Evolutionary conservation across 2,113 vertebrate species (phyloP), one percentile per base, ranked within the genome.

Genomic region (Grus americana): DNA sequence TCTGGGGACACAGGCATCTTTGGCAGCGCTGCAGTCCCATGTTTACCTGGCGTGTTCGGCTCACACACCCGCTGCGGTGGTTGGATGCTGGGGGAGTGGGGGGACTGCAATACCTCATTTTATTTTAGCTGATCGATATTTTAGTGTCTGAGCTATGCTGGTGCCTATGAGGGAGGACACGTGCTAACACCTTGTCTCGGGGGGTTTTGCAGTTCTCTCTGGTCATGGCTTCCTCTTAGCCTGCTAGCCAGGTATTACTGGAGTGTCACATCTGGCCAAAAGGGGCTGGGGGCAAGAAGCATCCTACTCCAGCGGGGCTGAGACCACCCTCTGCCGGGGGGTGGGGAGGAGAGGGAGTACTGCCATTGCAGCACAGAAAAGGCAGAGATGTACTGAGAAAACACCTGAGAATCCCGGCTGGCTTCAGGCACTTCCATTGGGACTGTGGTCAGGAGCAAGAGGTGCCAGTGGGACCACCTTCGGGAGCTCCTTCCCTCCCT

Each of bases 1-100:
- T 50, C 65, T 1, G 4, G 49, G 67, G 65, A 10, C 1, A 3
- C 36, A 40, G 70, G 52, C 1, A 2, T 30, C 61, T 52, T 26
- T 61, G 75, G 47, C 46, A 80, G 55, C 1, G 3, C 59, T 38
- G 21, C 67, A 76, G 42, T 9, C 27, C 10, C 1, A 0, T 11
- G 2, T 90, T 72, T 63, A 63, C 61, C 40, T n/a, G 70, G 17
- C 0, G 0, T 38, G 57, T 80, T 86, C 1, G 6, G n/a, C 38
- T 88, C 1, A 38, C 1, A 3, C 15, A 24, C 5, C 24, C 0
- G 0, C 55, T 47, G 44, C 0, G 0, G 23, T 44, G 75, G n/a
- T 29, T 67, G 38, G 20, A 14, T 72, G 67, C 15, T 0, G 0
- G 29, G 17, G 22, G 18, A 42, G 40, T 42, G 40, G 3, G 14